Evolutionary conservation across 2,113 vertebrate species (phyloP).

Genomic region (Acinonyx jubatus): DNA sequence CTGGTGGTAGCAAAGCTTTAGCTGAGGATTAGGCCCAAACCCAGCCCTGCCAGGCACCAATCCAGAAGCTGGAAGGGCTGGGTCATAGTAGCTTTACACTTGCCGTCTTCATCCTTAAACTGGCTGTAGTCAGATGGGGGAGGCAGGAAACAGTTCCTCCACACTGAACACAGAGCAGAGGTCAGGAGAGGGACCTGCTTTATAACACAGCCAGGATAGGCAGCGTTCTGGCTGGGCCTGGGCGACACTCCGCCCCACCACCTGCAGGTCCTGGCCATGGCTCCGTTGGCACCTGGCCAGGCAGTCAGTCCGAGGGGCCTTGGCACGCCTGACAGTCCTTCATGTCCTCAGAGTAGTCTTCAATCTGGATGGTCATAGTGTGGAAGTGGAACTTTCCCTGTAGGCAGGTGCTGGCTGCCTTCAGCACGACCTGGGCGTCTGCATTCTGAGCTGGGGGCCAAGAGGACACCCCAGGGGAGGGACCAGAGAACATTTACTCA

Average conservation of each 20-base stretch:
- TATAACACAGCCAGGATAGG: not conserved
- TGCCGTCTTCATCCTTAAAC: not conserved
- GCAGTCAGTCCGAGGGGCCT: constrained; percentile 83
- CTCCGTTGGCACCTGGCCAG: not conserved
- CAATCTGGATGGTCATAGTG: constrained; percentile 89
- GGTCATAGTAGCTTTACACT: not conserved
- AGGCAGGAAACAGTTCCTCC: not conserved
- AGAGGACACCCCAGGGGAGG: not conserved
- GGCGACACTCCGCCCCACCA: not conserved
- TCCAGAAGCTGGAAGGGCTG: not conserved
- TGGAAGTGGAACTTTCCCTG: constrained; percentile 87
- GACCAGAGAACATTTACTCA: not conserved
- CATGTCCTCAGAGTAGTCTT: constrained; percentile 90
- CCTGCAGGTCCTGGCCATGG: not conserved
- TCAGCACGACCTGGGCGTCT: constrained; percentile 85
- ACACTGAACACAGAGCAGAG: not conserved
- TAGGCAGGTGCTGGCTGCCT: constrained; percentile 83
- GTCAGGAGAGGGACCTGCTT: not conserved
- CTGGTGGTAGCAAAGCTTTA: not conserved
- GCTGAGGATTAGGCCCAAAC: not conserved
- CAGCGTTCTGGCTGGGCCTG: not conserved
- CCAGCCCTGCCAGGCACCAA: not conserved
- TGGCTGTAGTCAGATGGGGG: not conserved
- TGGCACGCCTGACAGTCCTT: constrained; percentile 86
- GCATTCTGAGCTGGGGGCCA: constrained; percentile 77